phyloP scores from a whole-genome alignment of 2,113 vertebrate genomes.

The Pluvialis apricaria region DNA sequence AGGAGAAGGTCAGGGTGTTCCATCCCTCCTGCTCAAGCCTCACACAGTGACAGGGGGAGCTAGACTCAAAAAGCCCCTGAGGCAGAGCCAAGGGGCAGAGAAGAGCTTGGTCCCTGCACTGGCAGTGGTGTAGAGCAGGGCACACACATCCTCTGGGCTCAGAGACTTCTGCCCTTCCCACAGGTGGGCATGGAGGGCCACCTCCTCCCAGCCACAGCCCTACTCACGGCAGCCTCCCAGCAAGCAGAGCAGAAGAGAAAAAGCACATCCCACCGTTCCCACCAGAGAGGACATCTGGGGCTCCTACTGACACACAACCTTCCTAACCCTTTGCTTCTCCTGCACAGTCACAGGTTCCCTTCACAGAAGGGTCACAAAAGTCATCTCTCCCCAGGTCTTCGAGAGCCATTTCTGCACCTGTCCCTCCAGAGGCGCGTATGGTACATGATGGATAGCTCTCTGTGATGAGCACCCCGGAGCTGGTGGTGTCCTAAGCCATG shows the following conservation, averaged over 20 bases:
- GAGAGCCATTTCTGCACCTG: neutral
- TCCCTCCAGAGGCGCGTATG: neutral
- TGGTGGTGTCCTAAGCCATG: neutral
- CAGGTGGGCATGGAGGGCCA: neutral
- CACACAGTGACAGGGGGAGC: neutral
- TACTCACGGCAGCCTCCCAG: neutral
- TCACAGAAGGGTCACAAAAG: neutral
- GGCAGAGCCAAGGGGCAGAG: neutral
- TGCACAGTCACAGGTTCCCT: neutral
- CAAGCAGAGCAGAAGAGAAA: neutral
- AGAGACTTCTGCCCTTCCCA: neutral
- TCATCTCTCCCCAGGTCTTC: neutral
- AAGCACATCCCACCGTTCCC: neutral
- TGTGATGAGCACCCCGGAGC: neutral
- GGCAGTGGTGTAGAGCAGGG: neutral
- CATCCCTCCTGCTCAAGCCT: neutral
- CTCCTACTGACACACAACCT: neutral
- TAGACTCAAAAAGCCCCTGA: neutral
- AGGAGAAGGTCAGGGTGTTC: slow-evolving; percentile 18
- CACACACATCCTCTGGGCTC: neutral
- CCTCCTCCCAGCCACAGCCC: neutral
- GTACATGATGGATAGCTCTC: neutral
- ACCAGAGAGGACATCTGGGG: neutral
- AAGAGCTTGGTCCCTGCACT: neutral
- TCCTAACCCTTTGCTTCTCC: neutral